Percentiles rank a stretch among this genome's conserved stretches.
These are phyloP conservation scores for Malacoctenus gilli DNA, from an alignment of 2,797 vertebrate genomes.

Conservation along the genomic window DNA sequence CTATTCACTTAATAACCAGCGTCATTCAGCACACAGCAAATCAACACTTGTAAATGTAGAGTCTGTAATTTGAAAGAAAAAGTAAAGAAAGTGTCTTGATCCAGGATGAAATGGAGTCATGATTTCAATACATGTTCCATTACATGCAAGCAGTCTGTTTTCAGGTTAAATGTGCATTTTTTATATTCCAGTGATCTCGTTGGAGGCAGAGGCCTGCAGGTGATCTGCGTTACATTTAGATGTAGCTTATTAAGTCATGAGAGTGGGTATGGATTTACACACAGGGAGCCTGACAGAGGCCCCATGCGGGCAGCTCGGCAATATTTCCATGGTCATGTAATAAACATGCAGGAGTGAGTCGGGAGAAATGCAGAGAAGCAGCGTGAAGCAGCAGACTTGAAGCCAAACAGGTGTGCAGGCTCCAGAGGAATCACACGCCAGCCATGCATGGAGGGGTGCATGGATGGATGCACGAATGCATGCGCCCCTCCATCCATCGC, in stretches of 20 bases:
- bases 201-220: slow-evolving; percentile 1
- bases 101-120: slow-evolving; percentile 10
- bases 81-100: slow-evolving; percentile 10
- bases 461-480: no score
- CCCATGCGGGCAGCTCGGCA: slow-evolving; percentile 12
- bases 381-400: no score
- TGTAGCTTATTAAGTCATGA: slow-evolving; percentile 38
- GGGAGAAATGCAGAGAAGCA: slow-evolving; percentile 17
- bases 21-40: slow-evolving; percentile 26
- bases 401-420: no score
- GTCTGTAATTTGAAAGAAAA: slow-evolving; percentile 11
- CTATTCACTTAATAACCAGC: no score
- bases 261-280: slow-evolving; percentile 24
- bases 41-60: slow-evolving; percentile 23
- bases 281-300: slow-evolving; percentile 6
- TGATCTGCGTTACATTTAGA: slow-evolving; percentile 20
- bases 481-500: slow-evolving; percentile 11
- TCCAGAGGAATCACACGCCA: no score
- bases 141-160: slow-evolving; percentile 19
- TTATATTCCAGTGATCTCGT: slow-evolving; percentile 14
- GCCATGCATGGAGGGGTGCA: no score
- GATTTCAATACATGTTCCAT: slow-evolving; percentile 27
- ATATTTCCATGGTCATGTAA: slow-evolving; percentile 36
- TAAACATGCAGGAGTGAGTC: slow-evolving; percentile 28
- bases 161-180: slow-evolving; percentile 14